Percentiles rank a stretch among this genome's conserved stretches.
Conservation (phyloP, 2,113 vertebrate species). For the Urocolius indicus region DNA sequence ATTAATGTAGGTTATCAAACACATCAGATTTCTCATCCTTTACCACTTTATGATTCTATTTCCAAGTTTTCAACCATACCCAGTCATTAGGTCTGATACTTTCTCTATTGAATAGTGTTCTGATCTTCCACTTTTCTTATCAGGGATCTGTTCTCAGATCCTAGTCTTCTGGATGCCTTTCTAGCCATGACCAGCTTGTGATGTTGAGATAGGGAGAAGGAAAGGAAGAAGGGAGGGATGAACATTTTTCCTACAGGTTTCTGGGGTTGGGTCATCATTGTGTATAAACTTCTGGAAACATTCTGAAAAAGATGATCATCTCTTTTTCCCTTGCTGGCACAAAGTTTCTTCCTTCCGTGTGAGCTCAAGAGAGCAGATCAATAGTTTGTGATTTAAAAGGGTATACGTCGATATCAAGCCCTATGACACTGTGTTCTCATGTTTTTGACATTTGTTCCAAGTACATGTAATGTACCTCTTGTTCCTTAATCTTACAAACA, state of each 20-base stretch:
- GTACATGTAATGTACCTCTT: not conserved
- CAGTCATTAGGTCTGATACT: not conserved
- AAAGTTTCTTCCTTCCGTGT: not conserved
- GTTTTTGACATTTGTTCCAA: constrained; percentile 43
- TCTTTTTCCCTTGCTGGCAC: not conserved
- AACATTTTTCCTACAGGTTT: not conserved
- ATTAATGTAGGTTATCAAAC: not conserved
- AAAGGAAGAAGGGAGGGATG: not conserved
- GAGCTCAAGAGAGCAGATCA: not conserved
- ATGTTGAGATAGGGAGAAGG: not conserved
- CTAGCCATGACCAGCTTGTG: not conserved
- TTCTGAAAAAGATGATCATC: not conserved
- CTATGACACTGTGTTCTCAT: not conserved
- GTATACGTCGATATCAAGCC: not conserved
- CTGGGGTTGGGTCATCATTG: not conserved
- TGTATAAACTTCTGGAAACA: not conserved
- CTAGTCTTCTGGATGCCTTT: not conserved
- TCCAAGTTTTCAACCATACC: not conserved
- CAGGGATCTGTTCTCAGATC: not conserved
- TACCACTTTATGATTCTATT: too few species aligned
- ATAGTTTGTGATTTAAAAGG: constrained; percentile 17
- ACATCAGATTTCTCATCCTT: not conserved
- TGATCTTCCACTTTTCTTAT: not conserved
- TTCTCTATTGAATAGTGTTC: not conserved
- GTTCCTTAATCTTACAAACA: not conserved